phyloP scores from a whole-genome alignment of 2,888 invertebrate genomes.

The Actias luna region DNA sequence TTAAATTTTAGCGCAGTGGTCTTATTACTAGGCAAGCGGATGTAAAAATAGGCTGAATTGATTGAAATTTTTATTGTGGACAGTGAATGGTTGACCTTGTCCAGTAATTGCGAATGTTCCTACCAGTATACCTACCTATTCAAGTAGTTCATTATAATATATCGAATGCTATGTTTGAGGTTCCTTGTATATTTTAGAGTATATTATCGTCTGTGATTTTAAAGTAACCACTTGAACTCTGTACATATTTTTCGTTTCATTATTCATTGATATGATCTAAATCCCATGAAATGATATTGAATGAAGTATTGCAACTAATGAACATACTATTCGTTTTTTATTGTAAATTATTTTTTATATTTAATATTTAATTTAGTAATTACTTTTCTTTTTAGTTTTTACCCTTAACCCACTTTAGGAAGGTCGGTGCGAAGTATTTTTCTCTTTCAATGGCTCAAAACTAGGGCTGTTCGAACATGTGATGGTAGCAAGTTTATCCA shows the following conservation, averaged over 20 bases:
- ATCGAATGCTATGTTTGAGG: conserved; percentile 28
- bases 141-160: conserved; percentile 25
- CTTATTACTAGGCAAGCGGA: conserved; percentile 44
- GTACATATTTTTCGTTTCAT: background rate
- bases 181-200: conserved; percentile 25
- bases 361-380: too few species aligned
- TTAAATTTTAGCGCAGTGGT: background rate
- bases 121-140: too few species aligned
- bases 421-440: too few species aligned
- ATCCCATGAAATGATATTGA: background rate
- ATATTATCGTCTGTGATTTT: conserved; percentile 8
- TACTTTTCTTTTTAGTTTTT: too few species aligned
- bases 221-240: background rate
- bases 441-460: too few species aligned
- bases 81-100: conserved; percentile 66
- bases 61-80: conserved; percentile 35
- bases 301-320: background rate
- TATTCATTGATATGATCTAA: background rate
- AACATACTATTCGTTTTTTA: background rate
- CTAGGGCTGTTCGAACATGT: too few species aligned
- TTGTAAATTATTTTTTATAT: too few species aligned
- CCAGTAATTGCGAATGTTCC: conserved; percentile 33
- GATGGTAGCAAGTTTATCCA: too few species aligned
- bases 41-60: conserved; percentile 40
- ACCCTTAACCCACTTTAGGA: too few species aligned